Conservation (phyloP, 1,140 invertebrate species). For the Hylaeus volcanicus region DNA sequence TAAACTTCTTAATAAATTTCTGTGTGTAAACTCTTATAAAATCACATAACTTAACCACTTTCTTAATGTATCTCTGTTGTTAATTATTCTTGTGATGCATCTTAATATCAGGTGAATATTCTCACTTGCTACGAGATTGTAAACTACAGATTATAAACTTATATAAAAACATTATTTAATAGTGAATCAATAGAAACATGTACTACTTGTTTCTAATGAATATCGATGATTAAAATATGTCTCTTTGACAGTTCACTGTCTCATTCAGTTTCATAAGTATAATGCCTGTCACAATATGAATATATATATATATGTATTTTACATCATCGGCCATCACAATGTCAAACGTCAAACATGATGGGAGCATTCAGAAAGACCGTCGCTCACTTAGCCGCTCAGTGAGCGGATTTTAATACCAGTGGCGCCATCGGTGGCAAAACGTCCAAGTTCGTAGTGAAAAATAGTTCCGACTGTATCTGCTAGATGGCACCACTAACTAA, state of each 20-base stretch:
- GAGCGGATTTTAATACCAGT: too few relatives aligned
- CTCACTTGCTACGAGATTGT: background rate
- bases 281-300: background rate
- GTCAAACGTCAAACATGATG: too few relatives aligned
- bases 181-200: background rate
- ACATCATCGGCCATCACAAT: too few relatives aligned
- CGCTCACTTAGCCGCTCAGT: too few relatives aligned
- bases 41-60: background rate
- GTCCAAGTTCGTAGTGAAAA: too few relatives aligned
- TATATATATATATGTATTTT: background rate
- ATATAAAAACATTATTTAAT: background rate
- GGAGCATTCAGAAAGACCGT: too few relatives aligned
- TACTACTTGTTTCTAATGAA: background rate
- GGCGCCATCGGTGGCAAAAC: too few relatives aligned
- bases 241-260: slow-evolving; percentile 1
- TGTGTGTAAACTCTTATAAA: background rate
- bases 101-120: background rate
- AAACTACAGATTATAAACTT: background rate
- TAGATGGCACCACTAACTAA: too few relatives aligned
- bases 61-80: background rate
- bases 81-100: background rate
- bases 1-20: background rate
- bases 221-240: background rate
- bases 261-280: background rate
- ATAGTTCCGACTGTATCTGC: too few relatives aligned